phyloP scores from a whole-genome alignment of 2,113 vertebrate genomes.

The Eulacestoma nigropectus region DNA sequence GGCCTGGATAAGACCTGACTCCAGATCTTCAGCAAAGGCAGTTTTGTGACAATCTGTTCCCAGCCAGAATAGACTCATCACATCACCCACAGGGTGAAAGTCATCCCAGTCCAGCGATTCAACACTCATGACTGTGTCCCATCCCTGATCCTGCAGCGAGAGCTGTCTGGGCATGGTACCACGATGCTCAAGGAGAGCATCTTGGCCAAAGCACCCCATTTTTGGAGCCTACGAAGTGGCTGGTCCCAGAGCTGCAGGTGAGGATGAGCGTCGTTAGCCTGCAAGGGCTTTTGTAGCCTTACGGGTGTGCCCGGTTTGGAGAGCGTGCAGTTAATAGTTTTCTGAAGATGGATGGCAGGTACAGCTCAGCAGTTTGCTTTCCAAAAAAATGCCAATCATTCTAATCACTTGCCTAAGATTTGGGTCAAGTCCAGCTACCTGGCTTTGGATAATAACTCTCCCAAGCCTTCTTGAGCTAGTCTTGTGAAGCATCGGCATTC shows the following conservation, averaged over 20 bases:
- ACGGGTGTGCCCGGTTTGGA: background rate
- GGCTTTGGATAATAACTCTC: conserved; percentile 23
- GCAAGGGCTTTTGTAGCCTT: background rate
- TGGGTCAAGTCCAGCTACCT: conserved; percentile 30
- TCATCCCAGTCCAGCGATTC: background rate
- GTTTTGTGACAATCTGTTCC: background rate
- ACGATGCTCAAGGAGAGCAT: fast-evolving
- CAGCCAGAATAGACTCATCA: background rate
- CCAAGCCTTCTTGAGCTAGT: background rate
- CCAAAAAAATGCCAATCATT: conserved; percentile 15
- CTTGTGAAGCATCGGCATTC: background rate
- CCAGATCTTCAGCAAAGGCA: background rate
- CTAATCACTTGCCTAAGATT: conserved; percentile 16
- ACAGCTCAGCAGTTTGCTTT: background rate
- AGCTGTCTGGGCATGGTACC: background rate
- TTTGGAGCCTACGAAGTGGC: background rate
- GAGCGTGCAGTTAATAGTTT: background rate
- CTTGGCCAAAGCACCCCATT: background rate
- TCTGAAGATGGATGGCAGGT: background rate
- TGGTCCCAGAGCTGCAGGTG: background rate
- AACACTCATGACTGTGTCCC: background rate
- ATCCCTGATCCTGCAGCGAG: fast-evolving
- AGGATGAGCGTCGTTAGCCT: background rate
- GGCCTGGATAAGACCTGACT: background rate
- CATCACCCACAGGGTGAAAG: background rate